phyloP scores from a whole-genome alignment of 2,113 vertebrate species.

The Oplegnathus fasciatus region DNA sequence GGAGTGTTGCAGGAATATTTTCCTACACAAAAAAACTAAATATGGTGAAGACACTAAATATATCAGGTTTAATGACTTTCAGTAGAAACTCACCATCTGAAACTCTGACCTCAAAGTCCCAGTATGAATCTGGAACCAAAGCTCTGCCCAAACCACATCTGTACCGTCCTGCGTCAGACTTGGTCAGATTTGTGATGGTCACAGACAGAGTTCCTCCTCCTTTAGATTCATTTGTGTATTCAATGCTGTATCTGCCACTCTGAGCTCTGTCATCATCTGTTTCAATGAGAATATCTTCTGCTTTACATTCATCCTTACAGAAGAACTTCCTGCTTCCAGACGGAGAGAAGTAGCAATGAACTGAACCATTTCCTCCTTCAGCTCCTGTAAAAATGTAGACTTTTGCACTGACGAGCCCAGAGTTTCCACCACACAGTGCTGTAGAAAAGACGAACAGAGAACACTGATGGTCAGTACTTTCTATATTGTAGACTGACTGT shows the following conservation, averaged over 20 bases:
- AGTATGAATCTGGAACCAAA: not conserved
- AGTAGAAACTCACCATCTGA: conserved; percentile 11
- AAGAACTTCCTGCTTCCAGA: too few relatives aligned
- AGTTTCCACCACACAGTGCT: not conserved
- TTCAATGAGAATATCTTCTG: too few relatives aligned
- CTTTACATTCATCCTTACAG: too few relatives aligned
- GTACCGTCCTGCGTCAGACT: conserved; percentile 23
- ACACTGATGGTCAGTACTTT: not conserved
- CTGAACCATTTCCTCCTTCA: too few relatives aligned
- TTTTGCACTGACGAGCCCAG: not conserved
- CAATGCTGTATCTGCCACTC: not conserved
- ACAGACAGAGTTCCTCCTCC: not conserved
- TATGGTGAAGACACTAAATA: not conserved
- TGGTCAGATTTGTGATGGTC: conserved; percentile 16
- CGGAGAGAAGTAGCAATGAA: too few relatives aligned
- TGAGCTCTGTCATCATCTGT: not conserved
- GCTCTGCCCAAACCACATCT: not conserved
- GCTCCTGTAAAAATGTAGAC: too few relatives aligned
- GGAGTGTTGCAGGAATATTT: too few relatives aligned
- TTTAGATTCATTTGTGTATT: not conserved
- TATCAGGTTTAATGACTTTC: not conserved
- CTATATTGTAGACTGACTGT: too few relatives aligned
- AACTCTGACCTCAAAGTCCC: not conserved
- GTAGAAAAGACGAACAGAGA: not conserved
- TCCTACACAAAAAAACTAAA: not conserved